Percentiles rank a stretch among this genome's conserved stretches.
Conservation (phyloP, 2,113 vertebrate species). For the Holacanthus passer region DNA sequence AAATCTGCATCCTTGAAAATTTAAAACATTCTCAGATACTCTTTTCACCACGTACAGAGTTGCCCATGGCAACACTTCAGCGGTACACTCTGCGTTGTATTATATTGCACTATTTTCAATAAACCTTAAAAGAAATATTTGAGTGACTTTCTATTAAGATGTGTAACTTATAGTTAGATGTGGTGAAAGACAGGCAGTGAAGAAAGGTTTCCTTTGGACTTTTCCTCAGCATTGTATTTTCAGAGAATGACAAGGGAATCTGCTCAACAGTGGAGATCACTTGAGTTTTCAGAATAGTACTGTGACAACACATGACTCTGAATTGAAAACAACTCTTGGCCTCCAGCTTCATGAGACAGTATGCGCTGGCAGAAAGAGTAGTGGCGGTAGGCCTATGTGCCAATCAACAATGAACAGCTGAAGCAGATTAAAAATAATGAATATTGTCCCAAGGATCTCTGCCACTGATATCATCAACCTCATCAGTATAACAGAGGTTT, state of each 20-base stretch:
- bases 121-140: background rate
- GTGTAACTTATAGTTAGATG: background rate
- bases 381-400: no score
- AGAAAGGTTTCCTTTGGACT: background rate
- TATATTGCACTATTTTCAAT: background rate
- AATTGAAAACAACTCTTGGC: no score
- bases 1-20: slow-evolving; percentile 28
- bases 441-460: no score
- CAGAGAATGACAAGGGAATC: background rate
- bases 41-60: background rate
- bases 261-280: background rate
- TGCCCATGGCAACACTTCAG: slow-evolving; percentile 33
- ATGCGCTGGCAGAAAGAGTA: no score
- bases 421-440: no score
- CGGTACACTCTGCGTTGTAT: background rate
- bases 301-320: no score
- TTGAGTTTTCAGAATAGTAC: background rate
- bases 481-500: no score
- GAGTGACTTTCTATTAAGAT: background rate
- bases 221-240: background rate
- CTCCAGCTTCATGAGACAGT: no score
- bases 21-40: slow-evolving; percentile 6
- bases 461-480: no score
- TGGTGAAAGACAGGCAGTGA: background rate
- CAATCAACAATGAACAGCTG: no score